phyloP scores from a whole-genome alignment of 92 coral and sea anemone genomes.

The Zoanthus sansibaricus region DNA sequence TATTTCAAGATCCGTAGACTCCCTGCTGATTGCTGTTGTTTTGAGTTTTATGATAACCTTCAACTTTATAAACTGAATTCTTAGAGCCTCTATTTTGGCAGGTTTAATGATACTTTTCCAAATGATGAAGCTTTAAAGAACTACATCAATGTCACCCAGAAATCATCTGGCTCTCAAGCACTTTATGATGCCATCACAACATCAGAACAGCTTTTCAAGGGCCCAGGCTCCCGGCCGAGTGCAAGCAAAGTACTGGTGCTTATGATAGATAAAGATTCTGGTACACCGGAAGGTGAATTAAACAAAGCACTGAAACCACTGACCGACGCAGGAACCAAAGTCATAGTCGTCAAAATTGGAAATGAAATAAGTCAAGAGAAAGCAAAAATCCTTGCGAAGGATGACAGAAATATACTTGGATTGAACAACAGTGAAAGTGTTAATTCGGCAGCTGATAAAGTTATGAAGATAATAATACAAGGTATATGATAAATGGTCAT shows the following conservation, averaged over 20 bases:
- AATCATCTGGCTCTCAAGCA: conserved; percentile 11
- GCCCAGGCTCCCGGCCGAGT: not conserved
- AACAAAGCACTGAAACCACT: conserved; percentile 13
- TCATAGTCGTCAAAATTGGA: conserved; percentile 8
- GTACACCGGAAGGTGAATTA: not conserved
- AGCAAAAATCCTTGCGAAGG: not conserved
- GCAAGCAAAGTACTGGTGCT: conserved; percentile 30
- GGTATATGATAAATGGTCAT: too few species aligned
- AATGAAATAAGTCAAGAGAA: not conserved
- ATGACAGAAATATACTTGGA: conserved; percentile 4
- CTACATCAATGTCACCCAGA: conserved; percentile 6
- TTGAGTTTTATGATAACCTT: not conserved
- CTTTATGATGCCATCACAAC: conserved; percentile 10
- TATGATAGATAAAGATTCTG: conserved; percentile 26
- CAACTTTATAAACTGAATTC: not conserved
- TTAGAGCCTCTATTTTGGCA: not conserved
- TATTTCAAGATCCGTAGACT: too few species aligned
- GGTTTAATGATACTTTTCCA: conserved; percentile 36
- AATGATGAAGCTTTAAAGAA: conserved; percentile 28
- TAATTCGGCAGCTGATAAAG: not conserved
- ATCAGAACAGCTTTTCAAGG: conserved; percentile 24
- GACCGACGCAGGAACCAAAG: conserved; percentile 23
- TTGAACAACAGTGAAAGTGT: conserved; percentile 3
- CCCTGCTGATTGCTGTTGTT: too few species aligned
- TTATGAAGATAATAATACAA: too few species aligned